These are phyloP conservation scores for Drosophila affinis DNA, from an alignment of 2,888 invertebrate species.

Conservation along the genomic window DNA sequence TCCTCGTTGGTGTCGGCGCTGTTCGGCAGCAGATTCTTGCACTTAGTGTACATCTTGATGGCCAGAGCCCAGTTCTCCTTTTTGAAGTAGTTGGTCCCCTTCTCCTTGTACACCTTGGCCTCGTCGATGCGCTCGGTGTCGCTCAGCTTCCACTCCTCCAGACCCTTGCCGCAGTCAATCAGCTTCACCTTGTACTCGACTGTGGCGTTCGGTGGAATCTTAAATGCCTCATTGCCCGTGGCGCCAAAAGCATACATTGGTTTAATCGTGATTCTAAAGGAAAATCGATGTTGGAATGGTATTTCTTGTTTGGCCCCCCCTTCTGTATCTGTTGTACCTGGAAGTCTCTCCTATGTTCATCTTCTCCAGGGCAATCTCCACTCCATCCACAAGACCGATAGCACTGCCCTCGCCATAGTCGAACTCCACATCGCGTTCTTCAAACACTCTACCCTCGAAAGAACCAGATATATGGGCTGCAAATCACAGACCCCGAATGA, in stretches of 20 bases:
- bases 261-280: constrained; percentile 86
- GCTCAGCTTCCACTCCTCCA: constrained; percentile 93
- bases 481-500: not conserved
- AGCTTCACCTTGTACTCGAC: constrained; percentile 93
- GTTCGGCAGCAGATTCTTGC: constrained; percentile 82
- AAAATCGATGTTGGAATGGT: not conserved
- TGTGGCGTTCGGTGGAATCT: constrained; percentile 91
- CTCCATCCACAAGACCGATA: constrained; percentile 89
- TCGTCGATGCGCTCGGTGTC: constrained; percentile 91
- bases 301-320: not conserved
- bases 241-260: constrained; percentile 92
- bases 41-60: constrained; percentile 93
- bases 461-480: constrained; percentile 77
- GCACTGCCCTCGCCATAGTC: constrained; percentile 93
- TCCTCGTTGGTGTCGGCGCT: constrained; percentile 83
- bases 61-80: constrained; percentile 90
- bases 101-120: constrained; percentile 92
- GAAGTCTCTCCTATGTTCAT: constrained; percentile 93
- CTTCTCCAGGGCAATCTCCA: constrained; percentile 92
- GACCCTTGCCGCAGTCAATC: constrained; percentile 92
- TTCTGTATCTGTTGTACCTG: constrained; percentile 58
- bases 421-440: constrained; percentile 92
- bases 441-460: constrained; percentile 83
- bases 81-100: constrained; percentile 95
- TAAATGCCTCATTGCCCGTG: constrained; percentile 87